These are phyloP conservation scores for Acanthococcus lagerstroemiae DNA, from an alignment of 2,888 invertebrate species.

Conservation along the genomic window DNA sequence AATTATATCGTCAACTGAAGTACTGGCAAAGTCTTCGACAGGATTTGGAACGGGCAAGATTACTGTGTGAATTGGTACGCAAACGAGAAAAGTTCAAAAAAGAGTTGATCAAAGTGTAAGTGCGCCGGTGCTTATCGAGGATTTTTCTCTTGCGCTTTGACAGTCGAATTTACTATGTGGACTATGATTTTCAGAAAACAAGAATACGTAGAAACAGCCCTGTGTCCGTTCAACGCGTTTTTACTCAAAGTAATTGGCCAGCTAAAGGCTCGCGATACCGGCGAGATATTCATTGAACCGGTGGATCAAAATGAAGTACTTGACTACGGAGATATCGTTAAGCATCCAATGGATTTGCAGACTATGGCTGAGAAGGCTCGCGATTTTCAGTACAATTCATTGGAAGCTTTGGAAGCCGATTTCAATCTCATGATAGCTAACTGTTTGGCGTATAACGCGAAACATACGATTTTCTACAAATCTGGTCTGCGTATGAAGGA, in stretches of 20 bases:
- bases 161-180: not conserved
- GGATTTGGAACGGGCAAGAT: slow-evolving; percentile 81
- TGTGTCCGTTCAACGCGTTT: slow-evolving; percentile 72
- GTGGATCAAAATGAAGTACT: slow-evolving; percentile 70
- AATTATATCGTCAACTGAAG: slow-evolving; percentile 74
- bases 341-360: slow-evolving; percentile 77
- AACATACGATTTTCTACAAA: slow-evolving; percentile 88
- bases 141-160: not conserved
- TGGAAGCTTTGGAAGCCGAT: slow-evolving; percentile 75
- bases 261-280: slow-evolving; percentile 66
- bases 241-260: slow-evolving; percentile 65
- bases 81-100: slow-evolving; percentile 92
- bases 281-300: slow-evolving; percentile 84
- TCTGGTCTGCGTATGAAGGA: slow-evolving; percentile 83
- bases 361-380: slow-evolving; percentile 76
- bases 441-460: slow-evolving; percentile 88
- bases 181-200: slow-evolving; percentile 23
- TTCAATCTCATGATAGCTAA: slow-evolving; percentile 94
- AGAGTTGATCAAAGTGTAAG: slow-evolving; percentile 62
- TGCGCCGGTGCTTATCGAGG: slow-evolving; percentile 17
- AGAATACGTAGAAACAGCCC: slow-evolving; percentile 35
- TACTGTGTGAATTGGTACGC: slow-evolving; percentile 87
- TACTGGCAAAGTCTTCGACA: slow-evolving; percentile 91
- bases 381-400: slow-evolving; percentile 53
- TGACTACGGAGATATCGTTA: slow-evolving; percentile 50